phyloP scores from a whole-genome alignment of 1,140 invertebrate genomes.

The Nilaparvata lugens region DNA sequence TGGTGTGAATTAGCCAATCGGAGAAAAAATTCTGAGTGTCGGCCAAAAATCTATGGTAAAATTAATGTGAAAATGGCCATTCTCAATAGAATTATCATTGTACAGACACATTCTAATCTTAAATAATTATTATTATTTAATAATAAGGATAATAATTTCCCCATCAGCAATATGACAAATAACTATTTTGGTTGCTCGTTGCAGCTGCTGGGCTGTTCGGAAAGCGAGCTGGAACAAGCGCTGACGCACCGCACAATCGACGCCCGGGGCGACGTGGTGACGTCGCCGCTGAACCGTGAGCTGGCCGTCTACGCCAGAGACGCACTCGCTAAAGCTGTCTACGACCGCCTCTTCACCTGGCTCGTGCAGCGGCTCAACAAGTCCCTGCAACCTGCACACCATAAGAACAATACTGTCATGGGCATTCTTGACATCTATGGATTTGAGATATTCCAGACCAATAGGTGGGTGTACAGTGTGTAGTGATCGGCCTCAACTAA shows the following conservation, averaged over 20 bases:
- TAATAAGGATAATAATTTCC: too few species aligned
- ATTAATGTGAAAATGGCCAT: too few species aligned
- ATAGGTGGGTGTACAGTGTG: slow-evolving; percentile 52
- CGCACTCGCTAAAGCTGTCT: slow-evolving; percentile 76
- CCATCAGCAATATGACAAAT: too few species aligned
- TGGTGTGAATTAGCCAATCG: too few species aligned
- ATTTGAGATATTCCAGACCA: slow-evolving; percentile 69
- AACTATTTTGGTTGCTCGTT: too few species aligned
- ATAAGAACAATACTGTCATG: slow-evolving; percentile 54
- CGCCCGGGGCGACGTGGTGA: slow-evolving; percentile 73
- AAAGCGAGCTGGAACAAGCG: slow-evolving; percentile 52
- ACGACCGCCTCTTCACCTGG: slow-evolving; percentile 84
- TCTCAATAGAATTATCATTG: too few species aligned
- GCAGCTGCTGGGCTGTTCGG: slow-evolving; percentile 61
- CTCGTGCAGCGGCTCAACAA: slow-evolving; percentile 70
- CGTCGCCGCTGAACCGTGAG: slow-evolving; percentile 60
- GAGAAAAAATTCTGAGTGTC: too few species aligned
- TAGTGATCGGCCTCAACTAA: too few species aligned
- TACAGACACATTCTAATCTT: too few species aligned
- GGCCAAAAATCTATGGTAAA: too few species aligned
- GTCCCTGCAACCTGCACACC: slow-evolving; percentile 52
- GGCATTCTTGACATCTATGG: slow-evolving; percentile 82
- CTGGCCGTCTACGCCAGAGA: slow-evolving; percentile 72
- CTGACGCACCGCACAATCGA: slow-evolving; percentile 78
- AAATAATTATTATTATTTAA: too few species aligned